Percentiles rank a stretch among this genome's conserved stretches.
Evolutionary conservation across 2,113 vertebrate species (phyloP).

Genomic region (Cnemophilus loriae): DNA sequence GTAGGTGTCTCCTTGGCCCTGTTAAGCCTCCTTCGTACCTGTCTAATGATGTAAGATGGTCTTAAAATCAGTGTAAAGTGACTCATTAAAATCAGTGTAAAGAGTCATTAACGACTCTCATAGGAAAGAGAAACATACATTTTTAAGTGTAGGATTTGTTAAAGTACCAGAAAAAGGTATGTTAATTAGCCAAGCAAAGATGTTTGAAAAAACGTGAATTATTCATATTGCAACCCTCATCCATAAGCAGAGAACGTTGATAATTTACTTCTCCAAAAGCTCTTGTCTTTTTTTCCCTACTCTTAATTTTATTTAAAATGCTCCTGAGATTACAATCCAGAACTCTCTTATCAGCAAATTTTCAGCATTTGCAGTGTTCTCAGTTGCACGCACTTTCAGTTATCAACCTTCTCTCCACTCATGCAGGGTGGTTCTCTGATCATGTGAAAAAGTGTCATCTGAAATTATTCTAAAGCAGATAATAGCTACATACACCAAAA

Average conservation of each 20-base stretch:
- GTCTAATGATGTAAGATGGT: not conserved
- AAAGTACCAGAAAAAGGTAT: not conserved
- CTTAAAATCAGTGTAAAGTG: not conserved
- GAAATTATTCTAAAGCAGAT: constrained; percentile 35
- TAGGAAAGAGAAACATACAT: not conserved
- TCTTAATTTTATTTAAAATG: not conserved
- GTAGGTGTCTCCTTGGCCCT: not conserved
- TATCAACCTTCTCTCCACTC: not conserved
- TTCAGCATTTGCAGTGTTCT: constrained; percentile 7
- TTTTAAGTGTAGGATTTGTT: not conserved
- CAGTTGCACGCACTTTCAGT: not conserved
- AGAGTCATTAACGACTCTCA: not conserved
- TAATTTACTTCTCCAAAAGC: not conserved
- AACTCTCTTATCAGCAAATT: not conserved
- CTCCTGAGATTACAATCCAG: not conserved
- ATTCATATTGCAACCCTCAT: not conserved
- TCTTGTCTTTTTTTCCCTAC: not conserved
- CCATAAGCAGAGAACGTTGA: not conserved
- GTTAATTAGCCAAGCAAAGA: not conserved
- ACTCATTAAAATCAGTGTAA: not conserved
- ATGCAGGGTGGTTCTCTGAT: not conserved
- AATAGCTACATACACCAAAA: not conserved
- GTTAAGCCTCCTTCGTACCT: not conserved
- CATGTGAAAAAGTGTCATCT: constrained; percentile 2
- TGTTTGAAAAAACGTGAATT: not conserved